Evolutionary conservation across 2,888 invertebrate genomes (phyloP).

Genomic region (Aleiodes alternator): DNA sequence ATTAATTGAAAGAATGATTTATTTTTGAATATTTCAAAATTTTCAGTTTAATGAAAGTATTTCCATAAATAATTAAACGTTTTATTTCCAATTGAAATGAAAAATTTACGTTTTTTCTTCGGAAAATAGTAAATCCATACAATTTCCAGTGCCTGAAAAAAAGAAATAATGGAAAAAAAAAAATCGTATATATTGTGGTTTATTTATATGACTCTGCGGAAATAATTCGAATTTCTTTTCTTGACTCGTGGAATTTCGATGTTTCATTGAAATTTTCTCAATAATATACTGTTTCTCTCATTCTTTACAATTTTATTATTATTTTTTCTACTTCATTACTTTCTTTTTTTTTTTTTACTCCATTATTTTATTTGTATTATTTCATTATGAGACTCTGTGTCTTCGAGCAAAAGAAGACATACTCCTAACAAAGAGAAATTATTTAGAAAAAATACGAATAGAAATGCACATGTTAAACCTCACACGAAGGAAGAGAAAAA

Average conservation of each 20-base stretch:
- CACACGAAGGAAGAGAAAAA: conserved; percentile 19
- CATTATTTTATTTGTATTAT: conserved; percentile 31
- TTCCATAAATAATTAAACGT: too few relatives aligned
- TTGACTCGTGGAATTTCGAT: conserved; percentile 30
- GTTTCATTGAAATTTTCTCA: conserved; percentile 25
- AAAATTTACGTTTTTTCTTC: not conserved
- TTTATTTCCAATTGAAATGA: not conserved
- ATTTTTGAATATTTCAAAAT: too few relatives aligned
- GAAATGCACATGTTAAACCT: conserved; percentile 31
- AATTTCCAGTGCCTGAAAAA: conserved; percentile 19
- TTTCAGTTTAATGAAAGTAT: too few relatives aligned
- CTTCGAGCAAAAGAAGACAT: conserved; percentile 3
- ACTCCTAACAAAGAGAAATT: conserved; percentile 13
- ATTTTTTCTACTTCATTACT: too few relatives aligned
- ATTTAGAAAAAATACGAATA: conserved; percentile 9
- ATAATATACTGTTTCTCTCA: conserved; percentile 25
- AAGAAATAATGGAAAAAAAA: not conserved
- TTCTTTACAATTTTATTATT: not conserved
- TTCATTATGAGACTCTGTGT: conserved; percentile 15
- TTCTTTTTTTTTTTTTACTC: not conserved
- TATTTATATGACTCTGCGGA: conserved; percentile 35
- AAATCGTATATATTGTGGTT: conserved; percentile 21
- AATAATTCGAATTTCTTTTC: conserved; percentile 32
- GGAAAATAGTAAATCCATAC: not conserved
- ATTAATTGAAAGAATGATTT: too few relatives aligned